A percentile compares a stretch with the other conserved stretches of the same genome.
phyloP scores from a whole-genome alignment of 2,888 invertebrate genomes.

The Drosophila quinaria region DNA sequence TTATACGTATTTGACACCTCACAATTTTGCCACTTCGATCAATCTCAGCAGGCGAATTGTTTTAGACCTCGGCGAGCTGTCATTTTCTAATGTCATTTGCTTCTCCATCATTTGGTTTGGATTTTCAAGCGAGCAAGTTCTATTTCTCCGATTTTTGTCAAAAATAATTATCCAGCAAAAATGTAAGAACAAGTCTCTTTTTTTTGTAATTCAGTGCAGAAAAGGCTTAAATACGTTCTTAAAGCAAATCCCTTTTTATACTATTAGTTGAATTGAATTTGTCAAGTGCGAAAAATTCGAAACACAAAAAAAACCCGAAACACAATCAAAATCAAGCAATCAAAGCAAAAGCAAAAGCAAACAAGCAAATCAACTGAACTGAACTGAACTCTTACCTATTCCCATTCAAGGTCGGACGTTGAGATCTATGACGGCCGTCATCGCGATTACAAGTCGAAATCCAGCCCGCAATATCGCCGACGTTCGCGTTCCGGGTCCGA shows the following conservation, averaged over 20 bases:
- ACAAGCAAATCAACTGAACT: conserved; percentile 38
- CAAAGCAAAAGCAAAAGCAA: conserved; percentile 40
- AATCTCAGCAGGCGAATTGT: conserved; percentile 48
- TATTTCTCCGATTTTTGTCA: conserved; percentile 16
- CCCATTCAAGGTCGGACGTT: conserved; percentile 86
- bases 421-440: conserved; percentile 88
- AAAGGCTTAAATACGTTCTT: conserved; percentile 2
- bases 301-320: conserved; percentile 40
- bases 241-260: background rate
- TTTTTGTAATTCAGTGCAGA: conserved; percentile 21
- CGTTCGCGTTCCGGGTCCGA: conserved; percentile 42
- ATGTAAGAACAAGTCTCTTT: conserved; percentile 44
- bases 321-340: conserved; percentile 45
- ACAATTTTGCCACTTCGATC: conserved; percentile 8
- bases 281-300: conserved; percentile 39
- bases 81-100: conserved; percentile 29
- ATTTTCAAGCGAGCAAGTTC: conserved; percentile 47
- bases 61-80: conserved; percentile 34
- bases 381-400: conserved; percentile 61
- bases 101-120: conserved; percentile 46
- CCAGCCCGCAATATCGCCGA: conserved; percentile 34
- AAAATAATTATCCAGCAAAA: conserved; percentile 38
- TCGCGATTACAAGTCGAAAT: conserved; percentile 87
- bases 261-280: conserved; percentile 39
- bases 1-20: background rate